Percentiles rank a stretch among this genome's conserved stretches.
Conservation (phyloP, 2,113 vertebrate genomes). For the Uropsilus gracilis region DNA sequence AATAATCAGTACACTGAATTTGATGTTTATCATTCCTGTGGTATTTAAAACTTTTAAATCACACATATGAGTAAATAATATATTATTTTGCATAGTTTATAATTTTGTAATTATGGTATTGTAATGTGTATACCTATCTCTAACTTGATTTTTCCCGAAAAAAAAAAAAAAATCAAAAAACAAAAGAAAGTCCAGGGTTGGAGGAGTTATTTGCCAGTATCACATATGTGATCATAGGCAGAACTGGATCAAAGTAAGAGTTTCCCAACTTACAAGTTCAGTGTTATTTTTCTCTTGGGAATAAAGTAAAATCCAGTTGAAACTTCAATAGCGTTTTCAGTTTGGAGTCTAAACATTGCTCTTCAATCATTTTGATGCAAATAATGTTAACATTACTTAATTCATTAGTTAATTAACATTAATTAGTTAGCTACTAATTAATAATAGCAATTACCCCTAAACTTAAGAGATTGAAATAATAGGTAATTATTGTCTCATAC, state of each 20-base stretch:
- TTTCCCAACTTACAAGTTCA: neutral
- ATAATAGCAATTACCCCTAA: neutral
- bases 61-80: too few species aligned
- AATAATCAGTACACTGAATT: too few species aligned
- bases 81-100: too few species aligned
- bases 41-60: too few species aligned
- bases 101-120: too few species aligned
- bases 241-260: neutral
- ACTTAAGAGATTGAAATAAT: neutral
- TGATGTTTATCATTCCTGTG: too few species aligned
- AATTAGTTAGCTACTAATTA: too few species aligned
- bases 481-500: neutral
- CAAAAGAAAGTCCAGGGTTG: neutral
- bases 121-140: too few species aligned
- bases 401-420: too few species aligned
- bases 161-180: too few species aligned
- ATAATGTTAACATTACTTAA: neutral
- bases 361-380: slow-evolving; percentile 48
- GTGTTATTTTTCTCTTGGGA: neutral
- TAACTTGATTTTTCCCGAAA: too few species aligned
- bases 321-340: slow-evolving; percentile 65
- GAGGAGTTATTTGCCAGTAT: neutral
- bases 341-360: slow-evolving; percentile 54
- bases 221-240: neutral
- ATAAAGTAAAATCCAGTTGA: slow-evolving; percentile 52